Percentiles rank a stretch among this genome's conserved stretches.
These are phyloP conservation scores for Allophyes oxyacanthae DNA, from an alignment of 2,888 invertebrate genomes.

Conservation along the genomic window DNA sequence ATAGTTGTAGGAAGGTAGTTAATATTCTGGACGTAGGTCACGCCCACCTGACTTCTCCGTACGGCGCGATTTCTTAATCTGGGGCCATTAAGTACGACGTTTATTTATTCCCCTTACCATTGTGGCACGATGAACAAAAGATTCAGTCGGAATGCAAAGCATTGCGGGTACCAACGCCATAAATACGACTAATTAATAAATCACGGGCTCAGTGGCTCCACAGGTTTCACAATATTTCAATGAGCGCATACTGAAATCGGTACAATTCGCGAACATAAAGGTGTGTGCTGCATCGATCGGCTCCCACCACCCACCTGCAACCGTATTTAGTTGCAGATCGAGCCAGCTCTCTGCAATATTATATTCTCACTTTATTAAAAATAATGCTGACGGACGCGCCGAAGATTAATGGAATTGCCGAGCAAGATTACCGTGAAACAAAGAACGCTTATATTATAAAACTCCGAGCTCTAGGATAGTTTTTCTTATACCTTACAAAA, in stretches of 20 bases:
- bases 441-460: slow-evolving; percentile 26
- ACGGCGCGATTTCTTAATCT: slow-evolving; percentile 48
- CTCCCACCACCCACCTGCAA: slow-evolving; percentile 44
- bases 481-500: slow-evolving; percentile 14
- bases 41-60: slow-evolving; percentile 42
- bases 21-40: slow-evolving; percentile 40
- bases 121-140: slow-evolving; percentile 46
- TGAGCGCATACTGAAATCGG: slow-evolving; percentile 48
- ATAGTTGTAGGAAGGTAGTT: slow-evolving; percentile 36
- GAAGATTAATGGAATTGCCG: slow-evolving; percentile 38
- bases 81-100: slow-evolving; percentile 41
- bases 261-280: slow-evolving; percentile 53
- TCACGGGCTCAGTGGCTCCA: slow-evolving; percentile 46
- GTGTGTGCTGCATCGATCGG: slow-evolving; percentile 56
- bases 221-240: slow-evolving; percentile 55
- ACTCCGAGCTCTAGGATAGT: slow-evolving; percentile 23
- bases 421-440: slow-evolving; percentile 19
- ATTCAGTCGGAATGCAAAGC: slow-evolving; percentile 25
- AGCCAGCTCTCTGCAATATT: slow-evolving; percentile 27
- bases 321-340: slow-evolving; percentile 53
- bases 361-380: slow-evolving; percentile 40
- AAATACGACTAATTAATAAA: slow-evolving; percentile 52
- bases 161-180: slow-evolving; percentile 12
- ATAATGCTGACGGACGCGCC: slow-evolving; percentile 32
- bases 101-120: slow-evolving; percentile 44